Base-by-base conservation (phyloP, 2,888 invertebrate species). In the Cremastobaeus sp. region DNA sequence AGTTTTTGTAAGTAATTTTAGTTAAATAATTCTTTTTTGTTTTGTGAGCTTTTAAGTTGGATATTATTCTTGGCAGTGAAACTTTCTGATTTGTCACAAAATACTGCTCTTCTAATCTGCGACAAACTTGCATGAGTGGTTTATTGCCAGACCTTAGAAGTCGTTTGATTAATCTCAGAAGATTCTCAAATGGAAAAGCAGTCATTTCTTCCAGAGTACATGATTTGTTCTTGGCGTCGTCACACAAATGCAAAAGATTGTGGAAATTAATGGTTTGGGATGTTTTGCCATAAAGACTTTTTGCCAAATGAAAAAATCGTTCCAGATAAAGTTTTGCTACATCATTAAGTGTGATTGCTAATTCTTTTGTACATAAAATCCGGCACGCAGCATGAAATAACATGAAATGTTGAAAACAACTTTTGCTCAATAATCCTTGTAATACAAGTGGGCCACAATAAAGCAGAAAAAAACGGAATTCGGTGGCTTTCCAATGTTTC, bases 391-490 rank as follows among this genome's bases (percentile, higher is more conserved):
- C 3, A 4, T 39, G 18, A 1, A 39, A 18, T 18, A 39, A 8
- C 9, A 39, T 2, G n/a, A 39, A 39, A 39, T 39, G 39, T 1
- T 9, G 1, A 39, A 18, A 39, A 1, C 8, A 18, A 9, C 18
- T 17, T 39, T 1, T 18, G 1, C 11, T n/a, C 1, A 48, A 6
- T 11, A 48, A 48, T 34, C 34, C 34, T 28, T 18, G 32, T 12
- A 47, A 28, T 1, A 47, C 47, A 0, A 47, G n/a, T 1, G 28
- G 47, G 1, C 47, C 30, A 28, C 47, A 47, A 6, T 47, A 47
- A 1, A 47, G 11, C n/a, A 47, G 30, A 17, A 28, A 25, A 28
- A 47, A 47, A 2, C 28, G 2, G 15, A 28, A 47, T 30, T 47
- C 47, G 8, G 47, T 47, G 1, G 47, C 47, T 15, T 48, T 34